A percentile compares a stretch with the other conserved stretches of the same genome.
Evolutionary conservation across 2,797 vertebrate genomes (phyloP).

Genomic region (Ispidina picta): DNA sequence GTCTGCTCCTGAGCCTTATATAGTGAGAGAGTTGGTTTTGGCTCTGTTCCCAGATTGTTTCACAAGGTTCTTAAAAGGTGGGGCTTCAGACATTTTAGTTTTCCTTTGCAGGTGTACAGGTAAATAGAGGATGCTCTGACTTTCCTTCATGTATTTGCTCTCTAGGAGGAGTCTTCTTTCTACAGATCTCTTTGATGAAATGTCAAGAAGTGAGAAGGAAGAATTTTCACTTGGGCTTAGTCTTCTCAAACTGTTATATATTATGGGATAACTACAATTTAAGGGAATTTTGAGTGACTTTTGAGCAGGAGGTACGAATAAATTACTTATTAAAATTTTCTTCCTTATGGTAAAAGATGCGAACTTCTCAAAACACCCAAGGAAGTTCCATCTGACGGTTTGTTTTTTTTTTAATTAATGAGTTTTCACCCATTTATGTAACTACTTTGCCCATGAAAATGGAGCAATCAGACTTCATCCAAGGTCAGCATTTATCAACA

Average conservation of each 20-base stretch:
- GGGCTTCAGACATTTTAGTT: conserved; percentile 48
- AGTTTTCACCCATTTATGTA: not conserved
- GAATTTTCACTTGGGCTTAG: not conserved
- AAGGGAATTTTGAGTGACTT: not conserved
- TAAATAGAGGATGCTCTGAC: conserved; percentile 67
- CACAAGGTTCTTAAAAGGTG: conserved; percentile 69
- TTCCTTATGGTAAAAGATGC: not conserved
- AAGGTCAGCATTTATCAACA: not conserved
- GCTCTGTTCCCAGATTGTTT: conserved; percentile 63
- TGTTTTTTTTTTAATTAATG: not conserved
- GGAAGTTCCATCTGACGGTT: not conserved
- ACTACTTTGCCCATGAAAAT: not conserved
- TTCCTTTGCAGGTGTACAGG: conserved; percentile 54
- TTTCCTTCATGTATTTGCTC: conserved; percentile 61
- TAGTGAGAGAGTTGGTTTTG: conserved; percentile 67
- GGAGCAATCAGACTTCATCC: not conserved
- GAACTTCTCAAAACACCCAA: not conserved
- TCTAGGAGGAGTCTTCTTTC: conserved; percentile 64
- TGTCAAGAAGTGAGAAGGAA: conserved; percentile 11
- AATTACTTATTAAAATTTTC: not conserved
- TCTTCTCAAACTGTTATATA: not conserved
- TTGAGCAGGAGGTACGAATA: not conserved
- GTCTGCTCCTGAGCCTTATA: conserved; percentile 67
- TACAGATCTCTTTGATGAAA: not conserved
- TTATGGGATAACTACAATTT: not conserved